phyloP scores from a whole-genome alignment of 2,888 invertebrate genomes.

The Cryptocheilus praepositus region DNA sequence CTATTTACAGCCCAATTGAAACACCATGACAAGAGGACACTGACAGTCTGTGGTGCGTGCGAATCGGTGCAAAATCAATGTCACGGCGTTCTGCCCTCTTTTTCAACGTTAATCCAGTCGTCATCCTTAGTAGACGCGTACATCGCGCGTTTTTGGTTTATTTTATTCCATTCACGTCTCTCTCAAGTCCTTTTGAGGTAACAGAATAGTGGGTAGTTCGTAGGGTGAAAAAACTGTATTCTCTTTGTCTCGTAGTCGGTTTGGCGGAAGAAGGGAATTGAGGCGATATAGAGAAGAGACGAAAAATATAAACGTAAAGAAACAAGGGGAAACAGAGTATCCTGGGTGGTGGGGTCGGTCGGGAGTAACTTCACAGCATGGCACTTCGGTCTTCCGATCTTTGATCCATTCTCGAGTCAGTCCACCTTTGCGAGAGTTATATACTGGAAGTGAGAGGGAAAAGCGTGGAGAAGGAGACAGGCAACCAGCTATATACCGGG shows the following conservation, averaged over 20 bases:
- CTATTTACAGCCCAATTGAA: slow-evolving; percentile 56
- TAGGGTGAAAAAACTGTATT: not conserved
- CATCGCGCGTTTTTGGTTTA: no score
- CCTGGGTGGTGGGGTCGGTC: slow-evolving; percentile 11
- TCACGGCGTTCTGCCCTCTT: no score
- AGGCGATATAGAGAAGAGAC: not conserved
- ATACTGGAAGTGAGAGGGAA: slow-evolving; percentile 25
- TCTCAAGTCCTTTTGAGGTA: no score
- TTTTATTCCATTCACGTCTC: slow-evolving; percentile 73
- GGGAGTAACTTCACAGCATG: slow-evolving; percentile 68
- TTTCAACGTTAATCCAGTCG: slow-evolving; percentile 6
- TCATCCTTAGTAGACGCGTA: not conserved
- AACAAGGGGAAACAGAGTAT: not conserved
- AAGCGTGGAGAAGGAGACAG: slow-evolving; percentile 33
- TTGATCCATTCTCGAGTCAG: slow-evolving; percentile 35
- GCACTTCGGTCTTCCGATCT: slow-evolving; percentile 60
- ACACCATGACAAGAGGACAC: slow-evolving; percentile 56
- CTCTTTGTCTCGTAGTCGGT: not conserved
- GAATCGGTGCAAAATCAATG: slow-evolving; percentile 82
- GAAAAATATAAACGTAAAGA: slow-evolving; percentile 6
- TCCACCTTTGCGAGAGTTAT: slow-evolving; percentile 18
- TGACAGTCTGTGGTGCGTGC: slow-evolving; percentile 72
- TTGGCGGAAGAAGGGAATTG: not conserved
- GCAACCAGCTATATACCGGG: slow-evolving; percentile 34
- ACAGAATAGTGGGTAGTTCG: slow-evolving; percentile 7